A percentile compares a stretch with the other conserved stretches of the same genome.
Evolutionary conservation across 1,140 invertebrate species (phyloP).

Genomic region (Zelostemma sp.): DNA sequence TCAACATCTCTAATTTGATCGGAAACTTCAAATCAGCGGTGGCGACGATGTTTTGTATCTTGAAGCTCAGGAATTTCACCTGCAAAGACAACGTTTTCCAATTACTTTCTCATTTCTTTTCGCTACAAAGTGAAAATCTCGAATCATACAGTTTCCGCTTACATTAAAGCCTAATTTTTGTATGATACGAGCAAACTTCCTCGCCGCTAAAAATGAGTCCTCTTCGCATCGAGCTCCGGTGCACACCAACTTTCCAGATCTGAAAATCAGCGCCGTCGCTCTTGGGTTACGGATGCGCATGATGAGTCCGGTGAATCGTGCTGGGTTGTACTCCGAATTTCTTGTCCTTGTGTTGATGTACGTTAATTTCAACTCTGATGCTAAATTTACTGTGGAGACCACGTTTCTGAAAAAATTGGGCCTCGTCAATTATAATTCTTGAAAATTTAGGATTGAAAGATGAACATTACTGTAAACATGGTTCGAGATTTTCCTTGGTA

Average conservation of each 20-base stretch:
- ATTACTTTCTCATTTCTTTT: background rate
- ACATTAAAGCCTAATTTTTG: slow-evolving; percentile 98
- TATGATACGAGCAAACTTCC: slow-evolving; percentile 98
- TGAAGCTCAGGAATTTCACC: slow-evolving; percentile 97
- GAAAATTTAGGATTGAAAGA: background rate
- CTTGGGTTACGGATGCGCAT: slow-evolving; percentile 98
- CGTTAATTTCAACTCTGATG: slow-evolving; percentile 87
- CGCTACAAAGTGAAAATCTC: too few relatives aligned
- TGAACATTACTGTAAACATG: slow-evolving; percentile 57
- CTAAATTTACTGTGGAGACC: slow-evolving; percentile 94
- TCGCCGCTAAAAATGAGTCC: slow-evolving; percentile 90
- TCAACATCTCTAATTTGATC: slow-evolving; percentile 94
- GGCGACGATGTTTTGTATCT: slow-evolving; percentile 99
- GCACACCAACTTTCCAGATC: slow-evolving; percentile 98
- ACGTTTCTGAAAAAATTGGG: slow-evolving; percentile 80
- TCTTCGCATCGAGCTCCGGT: slow-evolving; percentile 98
- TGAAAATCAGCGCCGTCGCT: slow-evolving; percentile 97
- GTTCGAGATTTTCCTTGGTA: slow-evolving; percentile 58
- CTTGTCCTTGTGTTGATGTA: slow-evolving; percentile 96
- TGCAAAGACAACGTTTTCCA: slow-evolving; percentile 58
- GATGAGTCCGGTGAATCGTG: slow-evolving; percentile 97
- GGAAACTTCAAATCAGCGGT: slow-evolving; percentile 98
- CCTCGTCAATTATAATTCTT: background rate
- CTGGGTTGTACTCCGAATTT: slow-evolving; percentile 99
- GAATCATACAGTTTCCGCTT: too few relatives aligned